Conservation (phyloP, 2,888 invertebrate species). For the Heliconius hortense region DNA sequence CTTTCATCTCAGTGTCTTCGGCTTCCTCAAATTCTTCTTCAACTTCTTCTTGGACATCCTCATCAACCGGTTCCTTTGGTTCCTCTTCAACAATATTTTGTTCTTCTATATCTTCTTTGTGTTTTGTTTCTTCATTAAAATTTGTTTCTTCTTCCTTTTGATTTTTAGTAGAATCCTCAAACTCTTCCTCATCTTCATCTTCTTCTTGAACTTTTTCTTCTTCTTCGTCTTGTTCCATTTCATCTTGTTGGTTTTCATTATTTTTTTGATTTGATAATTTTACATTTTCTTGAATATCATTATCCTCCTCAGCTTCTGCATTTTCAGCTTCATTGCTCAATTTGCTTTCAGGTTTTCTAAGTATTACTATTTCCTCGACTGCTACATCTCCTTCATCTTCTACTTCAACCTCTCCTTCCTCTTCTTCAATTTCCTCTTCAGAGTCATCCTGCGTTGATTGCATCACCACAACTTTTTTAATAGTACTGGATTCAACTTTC, state of each 20-base stretch:
- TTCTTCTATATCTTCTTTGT: constrained; percentile 44
- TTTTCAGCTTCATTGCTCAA: constrained; percentile 39
- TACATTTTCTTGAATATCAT: constrained; percentile 35
- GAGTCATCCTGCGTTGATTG: constrained; percentile 51
- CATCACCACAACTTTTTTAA: constrained; percentile 65
- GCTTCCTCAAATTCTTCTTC: constrained; percentile 49
- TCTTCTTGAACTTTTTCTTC: constrained; percentile 44
- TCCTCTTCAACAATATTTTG: constrained; percentile 43
- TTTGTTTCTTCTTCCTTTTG: constrained; percentile 41
- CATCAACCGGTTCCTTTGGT: constrained; percentile 43
- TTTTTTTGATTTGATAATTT: constrained; percentile 23
- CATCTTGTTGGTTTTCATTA: constrained; percentile 20
- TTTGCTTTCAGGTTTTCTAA: constrained; percentile 40
- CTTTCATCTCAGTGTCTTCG: constrained; percentile 44
- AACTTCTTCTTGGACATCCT: constrained; percentile 38
- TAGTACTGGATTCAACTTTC: constrained; percentile 60
- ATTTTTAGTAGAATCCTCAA: constrained; percentile 28
- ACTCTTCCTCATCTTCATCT: constrained; percentile 42
- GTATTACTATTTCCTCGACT: constrained; percentile 42
- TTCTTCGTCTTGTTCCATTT: constrained; percentile 40
- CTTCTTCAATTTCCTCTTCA: constrained; percentile 50
- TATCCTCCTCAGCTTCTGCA: constrained; percentile 12
- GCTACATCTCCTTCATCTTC: constrained; percentile 52
- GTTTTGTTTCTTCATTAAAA: constrained; percentile 48
- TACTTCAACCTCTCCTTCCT: constrained; percentile 54